These are phyloP conservation scores for Tuberolachnus salignus DNA, from an alignment of 2,888 invertebrate species.

Conservation along the genomic window DNA sequence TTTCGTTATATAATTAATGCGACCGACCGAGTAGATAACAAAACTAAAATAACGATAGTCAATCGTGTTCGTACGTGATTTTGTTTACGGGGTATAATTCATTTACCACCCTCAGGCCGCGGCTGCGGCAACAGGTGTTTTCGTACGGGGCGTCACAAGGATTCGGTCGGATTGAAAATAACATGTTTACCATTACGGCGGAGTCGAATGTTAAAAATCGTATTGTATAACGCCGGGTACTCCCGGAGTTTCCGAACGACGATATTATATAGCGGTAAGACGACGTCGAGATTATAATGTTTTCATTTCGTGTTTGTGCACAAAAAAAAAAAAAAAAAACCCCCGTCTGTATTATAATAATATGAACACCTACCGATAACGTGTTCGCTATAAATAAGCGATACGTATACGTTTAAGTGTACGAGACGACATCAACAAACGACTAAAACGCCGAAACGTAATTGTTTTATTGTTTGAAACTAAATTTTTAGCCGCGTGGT, in stretches of 20 bases:
- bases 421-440: too few relatives aligned
- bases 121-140: slow-evolving; percentile 25
- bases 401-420: too few relatives aligned
- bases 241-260: neutral
- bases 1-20: neutral
- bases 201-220: neutral
- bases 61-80: slow-evolving; percentile 18
- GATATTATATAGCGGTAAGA: neutral
- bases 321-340: neutral
- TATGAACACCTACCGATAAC: neutral
- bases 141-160: slow-evolving; percentile 31
- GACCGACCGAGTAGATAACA: neutral
- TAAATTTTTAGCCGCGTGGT: too few relatives aligned
- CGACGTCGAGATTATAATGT: neutral
- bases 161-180: slow-evolving; percentile 18
- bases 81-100: slow-evolving; percentile 45
- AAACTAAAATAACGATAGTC: neutral
- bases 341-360: neutral
- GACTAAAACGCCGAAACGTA: too few relatives aligned
- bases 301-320: neutral
- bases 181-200: neutral
- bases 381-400: neutral
- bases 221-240: neutral
- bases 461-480: too few relatives aligned
- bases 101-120: slow-evolving; percentile 34